phyloP scores from a whole-genome alignment of 2,113 vertebrate genomes.

The Jaculus jaculus region DNA sequence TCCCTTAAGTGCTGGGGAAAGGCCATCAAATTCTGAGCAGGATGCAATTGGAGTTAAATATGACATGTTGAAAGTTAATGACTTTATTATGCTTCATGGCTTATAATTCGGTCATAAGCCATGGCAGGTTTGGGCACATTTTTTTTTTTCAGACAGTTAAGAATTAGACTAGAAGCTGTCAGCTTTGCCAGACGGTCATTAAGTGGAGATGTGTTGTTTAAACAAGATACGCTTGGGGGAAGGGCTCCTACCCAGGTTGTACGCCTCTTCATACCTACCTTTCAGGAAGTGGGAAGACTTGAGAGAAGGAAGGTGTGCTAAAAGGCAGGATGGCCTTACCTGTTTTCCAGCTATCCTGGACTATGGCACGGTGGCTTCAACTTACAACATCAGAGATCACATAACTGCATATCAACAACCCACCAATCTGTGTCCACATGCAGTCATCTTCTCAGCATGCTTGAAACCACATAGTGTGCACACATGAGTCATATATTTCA shows the following conservation, averaged over 20 bases:
- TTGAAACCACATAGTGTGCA: not conserved
- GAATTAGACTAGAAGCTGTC: constrained; percentile 57
- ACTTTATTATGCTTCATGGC: constrained; percentile 72
- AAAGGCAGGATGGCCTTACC: constrained; percentile 63
- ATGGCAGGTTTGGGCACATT: constrained; percentile 40
- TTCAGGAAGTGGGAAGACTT: not conserved
- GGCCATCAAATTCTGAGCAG: constrained; percentile 53
- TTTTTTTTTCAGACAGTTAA: constrained; percentile 54
- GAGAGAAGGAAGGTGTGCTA: not conserved
- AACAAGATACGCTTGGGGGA: not conserved
- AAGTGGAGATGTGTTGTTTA: constrained; percentile 52
- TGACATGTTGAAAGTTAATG: constrained; percentile 70
- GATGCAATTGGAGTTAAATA: constrained; percentile 54
- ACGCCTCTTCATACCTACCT: constrained; percentile 63
- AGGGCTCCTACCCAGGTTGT: not conserved
- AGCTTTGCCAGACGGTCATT: constrained; percentile 61
- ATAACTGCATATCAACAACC: not conserved
- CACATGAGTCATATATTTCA: not conserved
- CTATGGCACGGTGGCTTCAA: not conserved
- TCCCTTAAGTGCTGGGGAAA: constrained; percentile 59
- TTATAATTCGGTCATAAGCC: constrained; percentile 71
- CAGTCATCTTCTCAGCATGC: not conserved
- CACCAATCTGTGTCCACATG: not conserved
- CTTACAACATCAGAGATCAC: constrained; percentile 29
- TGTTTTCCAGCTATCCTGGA: not conserved